A percentile compares a stretch with the other conserved stretches of the same genome.
These are phyloP conservation scores for Eremophila alpestris DNA, from an alignment of 2,797 vertebrate species.

Conservation along the genomic window DNA sequence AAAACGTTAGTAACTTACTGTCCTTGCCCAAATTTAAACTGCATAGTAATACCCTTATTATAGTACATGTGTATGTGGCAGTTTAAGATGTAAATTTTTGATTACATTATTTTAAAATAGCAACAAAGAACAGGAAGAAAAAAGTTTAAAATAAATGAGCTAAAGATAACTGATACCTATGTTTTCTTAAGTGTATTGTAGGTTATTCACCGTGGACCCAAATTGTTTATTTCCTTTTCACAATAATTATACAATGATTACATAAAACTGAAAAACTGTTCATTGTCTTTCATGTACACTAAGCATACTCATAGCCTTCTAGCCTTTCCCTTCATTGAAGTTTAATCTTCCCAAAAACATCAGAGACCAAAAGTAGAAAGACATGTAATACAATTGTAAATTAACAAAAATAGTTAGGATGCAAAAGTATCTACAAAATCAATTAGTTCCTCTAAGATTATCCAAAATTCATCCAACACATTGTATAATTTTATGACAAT, in stretches of 20 bases:
- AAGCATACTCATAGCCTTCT: not conserved
- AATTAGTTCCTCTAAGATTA: not conserved
- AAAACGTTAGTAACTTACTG: not conserved
- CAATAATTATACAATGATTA: not conserved
- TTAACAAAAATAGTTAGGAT: not conserved
- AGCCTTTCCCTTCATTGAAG: not conserved
- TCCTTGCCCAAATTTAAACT: not conserved
- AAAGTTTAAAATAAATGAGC: not conserved
- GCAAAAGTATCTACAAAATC: not conserved
- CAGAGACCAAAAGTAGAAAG: not conserved
- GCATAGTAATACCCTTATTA: not conserved
- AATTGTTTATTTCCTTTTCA: constrained; percentile 1
- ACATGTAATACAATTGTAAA: not conserved
- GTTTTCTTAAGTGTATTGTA: not conserved
- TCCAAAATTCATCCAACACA: not conserved
- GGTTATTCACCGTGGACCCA: not conserved
- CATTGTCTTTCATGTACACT: not conserved
- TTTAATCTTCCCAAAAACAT: not conserved
- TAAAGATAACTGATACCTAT: not conserved
- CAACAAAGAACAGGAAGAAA: not conserved
- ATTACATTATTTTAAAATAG: not conserved
- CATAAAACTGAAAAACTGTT: not conserved
- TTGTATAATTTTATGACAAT: not conserved
- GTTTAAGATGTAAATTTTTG: not conserved
- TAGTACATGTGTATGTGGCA: not conserved